Percentiles rank a stretch among this genome's conserved stretches.
Conservation (phyloP, 2,113 vertebrate species). For the Campylomormyrus tamandua region DNA sequence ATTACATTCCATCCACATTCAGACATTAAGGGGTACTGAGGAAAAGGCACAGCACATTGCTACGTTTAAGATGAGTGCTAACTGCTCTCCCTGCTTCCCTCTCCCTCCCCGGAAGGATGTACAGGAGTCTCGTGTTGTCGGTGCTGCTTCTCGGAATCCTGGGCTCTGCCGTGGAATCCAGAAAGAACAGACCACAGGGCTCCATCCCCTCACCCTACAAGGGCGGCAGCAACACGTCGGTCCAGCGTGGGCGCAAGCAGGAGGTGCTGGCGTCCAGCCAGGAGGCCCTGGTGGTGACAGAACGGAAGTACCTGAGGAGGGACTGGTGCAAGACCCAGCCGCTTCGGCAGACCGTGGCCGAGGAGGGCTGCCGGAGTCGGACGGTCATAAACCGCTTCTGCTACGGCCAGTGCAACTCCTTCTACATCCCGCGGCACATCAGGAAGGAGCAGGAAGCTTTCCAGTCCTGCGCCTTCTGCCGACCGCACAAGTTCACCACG, state of each 20-base stretch:
- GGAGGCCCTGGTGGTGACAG: constrained; percentile 77
- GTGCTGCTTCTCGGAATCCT: constrained; percentile 54
- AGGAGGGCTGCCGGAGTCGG: constrained; percentile 73
- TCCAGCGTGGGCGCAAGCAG: constrained; percentile 45
- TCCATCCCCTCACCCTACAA: constrained; percentile 77
- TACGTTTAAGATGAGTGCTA: not conserved
- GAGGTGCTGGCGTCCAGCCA: constrained; percentile 81
- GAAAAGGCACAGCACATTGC: not conserved
- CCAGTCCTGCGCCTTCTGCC: constrained; percentile 81
- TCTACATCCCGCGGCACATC: constrained; percentile 77
- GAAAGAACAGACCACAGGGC: constrained; percentile 65
- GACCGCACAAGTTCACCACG: constrained; percentile 73
- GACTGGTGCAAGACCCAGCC: constrained; percentile 88
- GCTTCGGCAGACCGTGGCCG: constrained; percentile 73
- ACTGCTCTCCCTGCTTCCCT: not conserved
- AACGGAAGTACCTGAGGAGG: constrained; percentile 77
- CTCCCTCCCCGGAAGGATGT: constrained; percentile 56
- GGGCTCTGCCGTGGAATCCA: constrained; percentile 43
- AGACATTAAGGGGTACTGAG: not conserved
- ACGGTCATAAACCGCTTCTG: constrained; percentile 83
- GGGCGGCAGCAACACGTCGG: constrained; percentile 59
- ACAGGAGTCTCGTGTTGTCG: constrained; percentile 54
- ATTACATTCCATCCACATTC: not conserved
- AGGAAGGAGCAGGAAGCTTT: constrained; percentile 73
- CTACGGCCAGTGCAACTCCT: constrained; percentile 85